phyloP scores from a whole-genome alignment of 2,797 vertebrate genomes.

The Fratercula arctica region DNA sequence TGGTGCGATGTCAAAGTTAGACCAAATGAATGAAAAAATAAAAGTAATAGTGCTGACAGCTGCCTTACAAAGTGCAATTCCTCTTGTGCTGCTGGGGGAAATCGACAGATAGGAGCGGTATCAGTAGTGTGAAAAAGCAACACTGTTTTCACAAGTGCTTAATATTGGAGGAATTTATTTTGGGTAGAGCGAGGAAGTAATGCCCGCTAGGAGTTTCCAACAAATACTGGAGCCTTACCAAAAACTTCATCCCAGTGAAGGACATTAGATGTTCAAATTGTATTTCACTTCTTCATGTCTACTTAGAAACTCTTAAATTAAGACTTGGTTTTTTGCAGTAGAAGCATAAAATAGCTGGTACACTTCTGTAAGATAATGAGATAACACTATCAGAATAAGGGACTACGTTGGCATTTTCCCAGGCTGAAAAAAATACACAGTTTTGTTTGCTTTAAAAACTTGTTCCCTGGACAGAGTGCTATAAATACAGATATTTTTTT shows the following conservation, averaged over 20 bases:
- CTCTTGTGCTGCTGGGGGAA: neutral
- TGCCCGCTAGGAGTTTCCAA: neutral
- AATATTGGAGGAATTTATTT: neutral
- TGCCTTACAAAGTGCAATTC: neutral
- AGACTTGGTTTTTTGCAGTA: neutral
- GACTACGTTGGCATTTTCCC: rapidly evolving
- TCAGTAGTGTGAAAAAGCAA: neutral
- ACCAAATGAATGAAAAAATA: neutral
- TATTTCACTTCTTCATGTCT: neutral
- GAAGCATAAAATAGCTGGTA: neutral
- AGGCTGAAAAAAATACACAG: neutral
- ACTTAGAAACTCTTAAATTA: neutral
- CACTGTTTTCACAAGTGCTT: neutral
- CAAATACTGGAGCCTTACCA: neutral
- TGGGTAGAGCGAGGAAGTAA: neutral
- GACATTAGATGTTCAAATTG: neutral
- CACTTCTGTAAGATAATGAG: neutral
- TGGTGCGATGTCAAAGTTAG: neutral
- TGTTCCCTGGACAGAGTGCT: neutral
- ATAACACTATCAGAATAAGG: neutral
- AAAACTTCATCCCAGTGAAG: neutral
- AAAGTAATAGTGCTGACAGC: neutral
- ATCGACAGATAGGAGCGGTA: neutral
- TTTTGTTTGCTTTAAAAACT: constrained; percentile 2
- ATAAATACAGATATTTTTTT: neutral